Conservation (phyloP, 2,888 invertebrate genomes). For the Fragum fragum region DNA sequence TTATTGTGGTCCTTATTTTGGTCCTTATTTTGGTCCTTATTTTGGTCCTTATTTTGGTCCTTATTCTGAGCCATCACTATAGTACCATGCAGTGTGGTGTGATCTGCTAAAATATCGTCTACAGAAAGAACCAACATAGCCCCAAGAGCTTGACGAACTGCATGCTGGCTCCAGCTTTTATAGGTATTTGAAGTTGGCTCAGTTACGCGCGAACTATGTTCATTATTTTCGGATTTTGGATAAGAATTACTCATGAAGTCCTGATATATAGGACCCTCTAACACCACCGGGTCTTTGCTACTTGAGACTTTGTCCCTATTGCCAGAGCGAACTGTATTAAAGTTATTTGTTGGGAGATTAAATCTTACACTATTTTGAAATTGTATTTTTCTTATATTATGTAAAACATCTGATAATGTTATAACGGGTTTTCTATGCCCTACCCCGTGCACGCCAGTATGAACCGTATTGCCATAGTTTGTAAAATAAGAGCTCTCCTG, state of each 20-base stretch:
- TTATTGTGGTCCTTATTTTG: slow-evolving; percentile 32
- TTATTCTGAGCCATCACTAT: slow-evolving; percentile 42
- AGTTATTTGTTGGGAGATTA: slow-evolving; percentile 38
- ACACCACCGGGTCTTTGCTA: slow-evolving; percentile 22
- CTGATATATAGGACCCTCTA: slow-evolving; percentile 40
- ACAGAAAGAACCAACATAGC: slow-evolving; percentile 61
- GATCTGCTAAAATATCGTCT: slow-evolving; percentile 57
- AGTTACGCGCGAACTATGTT: background rate
- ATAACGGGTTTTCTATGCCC: slow-evolving; percentile 20
- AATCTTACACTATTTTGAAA: slow-evolving; percentile 45
- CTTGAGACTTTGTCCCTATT: slow-evolving; percentile 25
- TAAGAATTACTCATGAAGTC: slow-evolving; percentile 17
- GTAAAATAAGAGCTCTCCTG: background rate
- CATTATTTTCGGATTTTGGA: background rate
- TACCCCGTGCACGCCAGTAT: background rate
- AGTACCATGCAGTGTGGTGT: slow-evolving; percentile 56
- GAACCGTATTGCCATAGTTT: background rate
- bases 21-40: slow-evolving; percentile 28
- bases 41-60: slow-evolving; percentile 24
- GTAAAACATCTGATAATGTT: slow-evolving; percentile 44
- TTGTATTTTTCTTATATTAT: slow-evolving; percentile 51
- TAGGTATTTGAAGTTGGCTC: background rate
- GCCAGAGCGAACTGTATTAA: slow-evolving; percentile 31
- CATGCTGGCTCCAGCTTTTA: slow-evolving; percentile 14
- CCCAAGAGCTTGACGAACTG: slow-evolving; percentile 35